A percentile compares a stretch with the other conserved stretches of the same genome.
Evolutionary conservation across 2,113 vertebrate species (phyloP).

Genomic region (Brachypodius melanocephalos): DNA sequence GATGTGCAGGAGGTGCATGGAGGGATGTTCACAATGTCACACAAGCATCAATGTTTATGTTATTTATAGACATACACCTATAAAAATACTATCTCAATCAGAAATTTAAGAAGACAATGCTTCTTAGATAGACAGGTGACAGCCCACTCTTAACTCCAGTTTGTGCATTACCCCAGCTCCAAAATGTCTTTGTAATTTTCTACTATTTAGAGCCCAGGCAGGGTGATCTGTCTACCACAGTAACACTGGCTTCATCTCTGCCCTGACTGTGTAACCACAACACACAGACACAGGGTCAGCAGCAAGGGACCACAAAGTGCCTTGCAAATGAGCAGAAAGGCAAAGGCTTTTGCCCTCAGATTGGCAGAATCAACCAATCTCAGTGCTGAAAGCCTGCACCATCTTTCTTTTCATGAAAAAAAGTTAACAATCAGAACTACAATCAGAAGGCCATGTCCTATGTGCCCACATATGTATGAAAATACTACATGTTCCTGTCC

Average conservation of each 20-base stretch:
- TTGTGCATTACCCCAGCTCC: neutral
- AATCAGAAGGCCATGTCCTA: neutral
- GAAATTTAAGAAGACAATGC: neutral
- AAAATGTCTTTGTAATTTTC: neutral
- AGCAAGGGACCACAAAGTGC: neutral
- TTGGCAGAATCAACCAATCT: neutral
- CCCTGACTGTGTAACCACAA: neutral
- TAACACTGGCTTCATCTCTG: neutral
- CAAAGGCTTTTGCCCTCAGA: neutral
- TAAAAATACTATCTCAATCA: neutral
- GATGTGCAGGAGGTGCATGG: neutral
- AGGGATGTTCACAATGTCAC: neutral
- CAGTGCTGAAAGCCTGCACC: neutral
- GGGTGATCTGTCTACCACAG: neutral
- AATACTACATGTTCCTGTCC: neutral
- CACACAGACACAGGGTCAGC: neutral
- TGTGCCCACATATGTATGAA: neutral
- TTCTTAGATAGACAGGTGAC: neutral
- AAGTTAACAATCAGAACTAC: neutral
- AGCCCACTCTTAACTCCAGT: neutral
- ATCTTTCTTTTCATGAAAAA: neutral
- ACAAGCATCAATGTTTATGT: neutral
- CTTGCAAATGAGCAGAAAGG: neutral
- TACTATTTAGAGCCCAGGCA: neutral
- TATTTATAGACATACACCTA: neutral